Evolutionary conservation across 92 coral and sea anemone species (phyloP), one percentile per base, ranked within the genome.

Genomic region (Pocillopora grandis): DNA sequence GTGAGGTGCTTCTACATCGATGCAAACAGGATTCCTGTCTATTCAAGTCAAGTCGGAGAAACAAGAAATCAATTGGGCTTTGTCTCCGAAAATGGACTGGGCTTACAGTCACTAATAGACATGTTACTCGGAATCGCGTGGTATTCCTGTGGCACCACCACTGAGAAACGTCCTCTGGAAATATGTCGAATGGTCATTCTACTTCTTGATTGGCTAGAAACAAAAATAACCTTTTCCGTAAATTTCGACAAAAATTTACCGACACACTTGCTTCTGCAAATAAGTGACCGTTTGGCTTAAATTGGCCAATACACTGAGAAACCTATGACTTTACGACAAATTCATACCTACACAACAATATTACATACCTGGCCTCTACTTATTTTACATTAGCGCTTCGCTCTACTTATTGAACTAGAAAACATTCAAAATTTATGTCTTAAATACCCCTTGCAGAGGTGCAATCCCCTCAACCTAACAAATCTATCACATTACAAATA

Each of bases 331-430:
- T 37, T 15, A 2, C 58, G 66, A 80, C 13, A 37, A 68, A 42
- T 66, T 61, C 57, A 58, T 55, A 9, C 68, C 80, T 81, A 58
- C 84, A 59, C 1, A 16, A 58, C 57, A 67, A 58, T 81, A 71
- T 27, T 27, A 81, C 58, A 81, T 81, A 81, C 77, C 70, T 36
- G 36, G 19, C 68, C 21, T 36, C 49, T 17, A 71, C 69, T 59
- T 71, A 81, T 36, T 81, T 81, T 71, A 60, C 85, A 81, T 71
- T 71, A 61, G 21, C 85, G 36, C 57, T 58, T 58, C 66, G n/a
- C 62, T 21, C 33, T 56, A 12, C 16, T n/a, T 61, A 35, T n/a
- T 81, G 59, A 70, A 58, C 60, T 36, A 36, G 23, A 76, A 61
- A 76, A 63, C 19, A 58, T 10, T 76, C 63, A 13, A 64, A 36